These are phyloP conservation scores for Etheostoma cragini DNA, from an alignment of 2,113 vertebrate genomes.

Conservation along the genomic window DNA sequence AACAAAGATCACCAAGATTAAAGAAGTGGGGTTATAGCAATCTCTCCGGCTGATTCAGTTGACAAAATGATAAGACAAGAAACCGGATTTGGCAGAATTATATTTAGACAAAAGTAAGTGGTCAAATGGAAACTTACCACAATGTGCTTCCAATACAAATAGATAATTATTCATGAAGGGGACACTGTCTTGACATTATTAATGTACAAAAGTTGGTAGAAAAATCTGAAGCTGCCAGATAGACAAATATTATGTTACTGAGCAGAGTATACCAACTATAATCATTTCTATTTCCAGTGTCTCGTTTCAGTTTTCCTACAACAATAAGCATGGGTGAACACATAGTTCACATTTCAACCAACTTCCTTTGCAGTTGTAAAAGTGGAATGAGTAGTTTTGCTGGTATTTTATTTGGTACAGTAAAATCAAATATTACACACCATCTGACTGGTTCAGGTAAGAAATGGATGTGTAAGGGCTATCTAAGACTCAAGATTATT, in stretches of 20 bases:
- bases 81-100: background rate
- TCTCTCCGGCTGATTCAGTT: background rate
- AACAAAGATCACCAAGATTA: background rate
- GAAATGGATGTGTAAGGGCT: background rate
- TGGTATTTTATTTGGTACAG: background rate
- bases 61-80: conserved; percentile 5
- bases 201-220: conserved; percentile 7
- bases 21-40: background rate
- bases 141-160: conserved; percentile 21
- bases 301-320: background rate
- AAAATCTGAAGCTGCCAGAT: background rate
- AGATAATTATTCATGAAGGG: conserved; percentile 3
- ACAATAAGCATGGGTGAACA: background rate
- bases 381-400: background rate
- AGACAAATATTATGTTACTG: background rate
- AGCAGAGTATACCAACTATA: background rate
- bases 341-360: background rate
- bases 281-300: background rate
- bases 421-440: background rate
- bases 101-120: conserved; percentile 21
- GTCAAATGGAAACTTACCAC: conserved; percentile 28
- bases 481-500: background rate
- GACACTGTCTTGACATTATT: conserved; percentile 16
- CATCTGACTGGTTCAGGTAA: background rate
- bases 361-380: background rate